Evolutionary conservation across 37 sponge, comb jelly and placozoan genomes (phyloP).

Genomic region (Cliona cf. orientalis): DNA sequence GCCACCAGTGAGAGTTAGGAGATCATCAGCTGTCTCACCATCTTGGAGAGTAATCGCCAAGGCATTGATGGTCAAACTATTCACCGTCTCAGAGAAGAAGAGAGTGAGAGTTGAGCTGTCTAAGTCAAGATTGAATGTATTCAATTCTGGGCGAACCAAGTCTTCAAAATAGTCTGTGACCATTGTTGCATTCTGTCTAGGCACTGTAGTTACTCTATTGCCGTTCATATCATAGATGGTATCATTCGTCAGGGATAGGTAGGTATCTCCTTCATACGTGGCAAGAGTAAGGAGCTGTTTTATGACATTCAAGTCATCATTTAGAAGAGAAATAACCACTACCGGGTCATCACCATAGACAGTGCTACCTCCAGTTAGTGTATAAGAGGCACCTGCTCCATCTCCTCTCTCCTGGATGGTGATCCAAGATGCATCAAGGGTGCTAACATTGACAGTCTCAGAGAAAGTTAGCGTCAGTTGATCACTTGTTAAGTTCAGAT

Average conservation of each 20-base stretch:
- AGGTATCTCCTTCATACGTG: constrained; percentile 48
- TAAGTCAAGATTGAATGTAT: constrained; percentile 72
- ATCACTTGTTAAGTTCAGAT: constrained; percentile 73
- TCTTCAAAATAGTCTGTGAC: constrained; percentile 59
- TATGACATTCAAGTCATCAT: constrained; percentile 74
- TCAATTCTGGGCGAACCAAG: constrained; percentile 50
- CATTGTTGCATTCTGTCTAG: constrained; percentile 26
- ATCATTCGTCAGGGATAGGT: constrained; percentile 59
- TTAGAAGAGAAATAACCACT: constrained; percentile 40
- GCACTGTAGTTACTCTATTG: constrained; percentile 60
- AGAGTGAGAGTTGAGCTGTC: constrained; percentile 76
- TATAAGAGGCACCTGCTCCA: constrained; percentile 40
- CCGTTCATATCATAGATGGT: constrained; percentile 76
- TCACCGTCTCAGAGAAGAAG: constrained; percentile 88
- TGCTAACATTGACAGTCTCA: constrained; percentile 81
- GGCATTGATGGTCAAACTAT: constrained; percentile 52
- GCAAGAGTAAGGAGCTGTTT: constrained; percentile 65
- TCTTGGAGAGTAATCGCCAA: constrained; percentile 78
- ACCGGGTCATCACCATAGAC: constrained; percentile 52
- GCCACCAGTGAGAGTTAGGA: constrained; percentile 74
- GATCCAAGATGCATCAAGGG: constrained; percentile 74
- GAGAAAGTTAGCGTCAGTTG: constrained; percentile 76
- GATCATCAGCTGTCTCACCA: constrained; percentile 44
- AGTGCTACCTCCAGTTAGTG: constrained; percentile 70
- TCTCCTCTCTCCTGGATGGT: constrained; percentile 44